Conservation (phyloP, 1,140 invertebrate species). For the Drosophila quadrilineata region DNA sequence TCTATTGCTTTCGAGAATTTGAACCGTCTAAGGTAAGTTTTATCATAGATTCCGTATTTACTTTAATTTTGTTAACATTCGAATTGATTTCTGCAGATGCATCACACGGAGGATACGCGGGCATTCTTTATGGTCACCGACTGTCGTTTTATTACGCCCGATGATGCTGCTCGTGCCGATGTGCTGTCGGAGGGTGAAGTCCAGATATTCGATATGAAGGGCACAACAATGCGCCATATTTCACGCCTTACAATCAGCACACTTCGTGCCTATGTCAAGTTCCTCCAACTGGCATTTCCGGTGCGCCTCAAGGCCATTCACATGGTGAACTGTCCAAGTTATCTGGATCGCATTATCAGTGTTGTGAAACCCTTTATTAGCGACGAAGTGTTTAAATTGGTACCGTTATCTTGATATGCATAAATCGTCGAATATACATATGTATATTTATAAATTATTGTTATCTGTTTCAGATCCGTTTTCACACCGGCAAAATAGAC, state of each 20-base stretch:
- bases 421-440: not conserved
- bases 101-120: constrained; percentile 86
- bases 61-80: not conserved
- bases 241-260: constrained; percentile 85
- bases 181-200: constrained; percentile 83
- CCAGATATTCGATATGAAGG: constrained; percentile 87
- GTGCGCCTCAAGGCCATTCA: constrained; percentile 88
- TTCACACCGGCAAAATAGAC: constrained; percentile 84
- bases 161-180: constrained; percentile 74
- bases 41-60: too few relatives aligned
- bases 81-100: constrained; percentile 81
- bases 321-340: constrained; percentile 85
- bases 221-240: constrained; percentile 85
- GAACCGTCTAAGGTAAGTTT: constrained; percentile 82
- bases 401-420: constrained; percentile 26
- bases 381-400: constrained; percentile 83
- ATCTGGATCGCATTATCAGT: constrained; percentile 84
- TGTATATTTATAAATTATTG: not conserved
- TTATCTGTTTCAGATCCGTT: constrained; percentile 82
- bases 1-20: constrained; percentile 84
- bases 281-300: constrained; percentile 87
- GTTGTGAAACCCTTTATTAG: constrained; percentile 86
- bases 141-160: constrained; percentile 84
- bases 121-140: constrained; percentile 87
- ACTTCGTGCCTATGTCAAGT: constrained; percentile 80